These are phyloP conservation scores for Sminthurinus aureus DNA, from an alignment of 2,888 invertebrate species.

Conservation along the genomic window DNA sequence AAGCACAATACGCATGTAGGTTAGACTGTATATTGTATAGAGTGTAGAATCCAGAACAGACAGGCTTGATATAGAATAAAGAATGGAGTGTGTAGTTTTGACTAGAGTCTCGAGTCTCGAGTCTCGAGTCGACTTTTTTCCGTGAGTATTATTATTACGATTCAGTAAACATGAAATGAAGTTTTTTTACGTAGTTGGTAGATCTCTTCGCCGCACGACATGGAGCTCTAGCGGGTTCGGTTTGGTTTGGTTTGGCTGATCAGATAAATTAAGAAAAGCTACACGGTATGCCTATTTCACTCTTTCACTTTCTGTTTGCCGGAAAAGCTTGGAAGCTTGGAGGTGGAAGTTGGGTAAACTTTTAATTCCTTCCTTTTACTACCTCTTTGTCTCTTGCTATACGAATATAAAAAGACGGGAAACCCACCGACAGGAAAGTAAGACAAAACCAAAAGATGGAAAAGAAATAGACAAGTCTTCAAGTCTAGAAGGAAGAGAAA, in stretches of 20 bases:
- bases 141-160: background rate
- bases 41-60: background rate
- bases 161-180: background rate
- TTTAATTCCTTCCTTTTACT: conserved; percentile 38
- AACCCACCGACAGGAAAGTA: too few species aligned
- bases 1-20: too few species aligned
- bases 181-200: conserved; percentile 11
- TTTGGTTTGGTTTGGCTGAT: conserved; percentile 1
- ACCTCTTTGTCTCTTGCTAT: conserved; percentile 9
- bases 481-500: background rate
- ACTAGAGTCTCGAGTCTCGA: background rate
- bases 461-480: background rate
- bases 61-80: too few species aligned
- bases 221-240: background rate
- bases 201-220: conserved; percentile 21
- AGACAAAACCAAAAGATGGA: too few species aligned
- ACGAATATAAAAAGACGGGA: background rate
- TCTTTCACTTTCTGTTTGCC: conserved; percentile 19
- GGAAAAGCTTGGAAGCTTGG: conserved; percentile 22
- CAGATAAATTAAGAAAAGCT: conserved; percentile 37
- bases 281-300: conserved; percentile 27
- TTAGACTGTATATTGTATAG: background rate
- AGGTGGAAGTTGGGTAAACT: conserved; percentile 32
- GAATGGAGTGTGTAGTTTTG: background rate
- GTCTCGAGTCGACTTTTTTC: background rate